Evolutionary conservation across 2,113 vertebrate genomes (phyloP).

Genomic region (Nannospalax galili): DNA sequence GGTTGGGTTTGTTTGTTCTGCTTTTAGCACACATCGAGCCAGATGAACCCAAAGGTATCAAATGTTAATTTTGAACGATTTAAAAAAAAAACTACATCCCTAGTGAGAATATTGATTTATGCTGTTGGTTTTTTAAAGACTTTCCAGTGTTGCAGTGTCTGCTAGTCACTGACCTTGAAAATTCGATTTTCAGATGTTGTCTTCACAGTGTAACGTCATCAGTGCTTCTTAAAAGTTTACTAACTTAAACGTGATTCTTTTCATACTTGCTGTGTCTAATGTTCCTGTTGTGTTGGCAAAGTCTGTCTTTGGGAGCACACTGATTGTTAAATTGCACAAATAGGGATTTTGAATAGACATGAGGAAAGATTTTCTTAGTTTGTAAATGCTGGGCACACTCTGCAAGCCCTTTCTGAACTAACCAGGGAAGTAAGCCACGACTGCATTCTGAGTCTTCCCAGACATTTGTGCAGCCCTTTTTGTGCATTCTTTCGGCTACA

Average conservation of each 20-base stretch:
- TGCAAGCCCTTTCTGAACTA: slow-evolving; percentile 19
- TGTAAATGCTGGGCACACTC: neutral
- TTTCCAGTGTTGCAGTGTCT: slow-evolving; percentile 17
- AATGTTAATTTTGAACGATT: slow-evolving; percentile 42
- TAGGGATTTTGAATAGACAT: neutral
- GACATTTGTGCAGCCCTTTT: neutral
- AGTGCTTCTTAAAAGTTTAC: slow-evolving; percentile 37
- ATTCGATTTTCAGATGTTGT: slow-evolving; percentile 40
- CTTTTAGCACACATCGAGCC: slow-evolving; percentile 13
- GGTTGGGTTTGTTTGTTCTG: slow-evolving; percentile 1
- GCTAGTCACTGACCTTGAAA: slow-evolving; percentile 31
- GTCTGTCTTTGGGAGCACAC: neutral
- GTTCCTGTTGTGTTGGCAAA: neutral
- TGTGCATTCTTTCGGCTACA: neutral
- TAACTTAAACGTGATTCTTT: neutral
- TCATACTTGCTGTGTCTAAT: neutral
- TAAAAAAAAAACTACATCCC: slow-evolving; percentile 34
- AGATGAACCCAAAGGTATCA: slow-evolving; percentile 14
- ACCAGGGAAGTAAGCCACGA: neutral
- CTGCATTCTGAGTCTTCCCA: neutral
- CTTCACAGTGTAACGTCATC: neutral
- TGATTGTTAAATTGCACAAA: neutral
- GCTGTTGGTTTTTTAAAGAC: slow-evolving; percentile 1
- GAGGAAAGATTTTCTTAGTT: slow-evolving; percentile 17
- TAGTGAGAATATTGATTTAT: slow-evolving; percentile 16